Conservation (phyloP, 1,140 invertebrate species). For the Megalopta genalis region DNA sequence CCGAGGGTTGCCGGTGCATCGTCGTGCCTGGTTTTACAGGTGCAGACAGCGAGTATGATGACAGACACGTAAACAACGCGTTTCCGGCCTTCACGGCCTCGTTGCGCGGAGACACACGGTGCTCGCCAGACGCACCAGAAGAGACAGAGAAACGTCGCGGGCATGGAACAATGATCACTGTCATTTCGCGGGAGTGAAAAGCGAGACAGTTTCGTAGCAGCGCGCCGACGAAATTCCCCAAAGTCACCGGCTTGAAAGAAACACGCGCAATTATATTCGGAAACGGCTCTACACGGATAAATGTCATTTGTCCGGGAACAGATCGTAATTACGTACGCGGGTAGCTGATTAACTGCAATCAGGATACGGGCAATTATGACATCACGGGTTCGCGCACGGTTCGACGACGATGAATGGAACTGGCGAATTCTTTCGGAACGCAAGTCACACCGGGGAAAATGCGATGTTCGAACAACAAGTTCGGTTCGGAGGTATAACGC, state of each 20-base stretch:
- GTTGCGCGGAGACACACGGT: constrained; percentile 38
- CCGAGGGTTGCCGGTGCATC: constrained; percentile 49
- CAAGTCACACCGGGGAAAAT: too few relatives aligned
- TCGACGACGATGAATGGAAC: too few relatives aligned
- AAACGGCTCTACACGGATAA: too few relatives aligned
- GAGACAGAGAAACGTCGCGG: neutral
- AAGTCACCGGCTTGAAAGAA: neutral
- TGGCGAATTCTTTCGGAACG: too few relatives aligned
- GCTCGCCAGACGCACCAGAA: constrained; percentile 16
- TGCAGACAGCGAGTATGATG: constrained; percentile 6
- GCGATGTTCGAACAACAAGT: too few relatives aligned
- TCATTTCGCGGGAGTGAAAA: constrained; percentile 2
- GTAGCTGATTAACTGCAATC: too few relatives aligned
- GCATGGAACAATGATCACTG: neutral
- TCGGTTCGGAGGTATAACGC: too few relatives aligned
- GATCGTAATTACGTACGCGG: too few relatives aligned
- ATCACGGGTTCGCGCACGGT: too few relatives aligned
- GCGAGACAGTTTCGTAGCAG: neutral
- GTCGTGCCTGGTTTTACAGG: constrained; percentile 43
- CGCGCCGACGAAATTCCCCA: neutral
- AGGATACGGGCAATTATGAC: too few relatives aligned
- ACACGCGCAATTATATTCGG: neutral
- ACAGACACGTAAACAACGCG: constrained; percentile 57
- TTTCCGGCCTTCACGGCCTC: constrained; percentile 50
- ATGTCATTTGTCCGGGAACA: too few relatives aligned